Evolutionary conservation across 1,140 invertebrate genomes (phyloP).

Genomic region (Dufourea novaeangliae): DNA sequence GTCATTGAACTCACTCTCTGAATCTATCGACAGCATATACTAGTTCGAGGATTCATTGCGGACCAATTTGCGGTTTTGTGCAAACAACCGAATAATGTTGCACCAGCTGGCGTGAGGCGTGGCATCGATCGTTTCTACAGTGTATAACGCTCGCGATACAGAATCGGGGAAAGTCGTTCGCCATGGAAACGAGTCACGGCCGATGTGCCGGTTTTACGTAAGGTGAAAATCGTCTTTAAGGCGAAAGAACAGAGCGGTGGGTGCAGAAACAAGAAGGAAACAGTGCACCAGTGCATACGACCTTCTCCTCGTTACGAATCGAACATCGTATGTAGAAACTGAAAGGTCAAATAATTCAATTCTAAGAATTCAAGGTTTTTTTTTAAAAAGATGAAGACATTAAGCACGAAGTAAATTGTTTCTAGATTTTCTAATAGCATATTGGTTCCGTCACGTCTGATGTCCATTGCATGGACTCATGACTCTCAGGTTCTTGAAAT

Average conservation of each 20-base stretch:
- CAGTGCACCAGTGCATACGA: not conserved
- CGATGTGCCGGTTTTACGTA: constrained; percentile 72
- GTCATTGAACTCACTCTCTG: not conserved
- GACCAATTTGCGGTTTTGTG: not conserved
- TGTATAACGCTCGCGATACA: constrained; percentile 46
- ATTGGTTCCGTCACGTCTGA: no score
- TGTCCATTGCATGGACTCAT: no score
- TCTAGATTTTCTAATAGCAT: no score
- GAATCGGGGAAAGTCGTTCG: constrained; percentile 71
- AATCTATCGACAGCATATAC: no score
- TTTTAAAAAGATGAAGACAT: no score
- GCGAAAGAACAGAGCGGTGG: not conserved
- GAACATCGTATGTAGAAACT: constrained; percentile 5
- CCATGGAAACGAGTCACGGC: constrained; percentile 65
- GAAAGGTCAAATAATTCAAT: no score
- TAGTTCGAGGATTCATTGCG: not conserved
- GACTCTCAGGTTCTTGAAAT: not conserved
- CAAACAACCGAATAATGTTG: constrained; percentile 1
- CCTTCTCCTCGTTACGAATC: constrained; percentile 15
- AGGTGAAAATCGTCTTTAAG: constrained; percentile 72
- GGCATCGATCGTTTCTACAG: constrained; percentile 49
- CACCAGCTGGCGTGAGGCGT: constrained; percentile 4
- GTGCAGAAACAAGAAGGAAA: constrained; percentile 10
- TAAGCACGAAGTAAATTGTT: no score
- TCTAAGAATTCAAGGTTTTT: no score